A percentile compares a stretch with the other conserved stretches of the same genome.
Evolutionary conservation across 2,797 vertebrate genomes (phyloP).

Genomic region (Vespertilio murinus): DNA sequence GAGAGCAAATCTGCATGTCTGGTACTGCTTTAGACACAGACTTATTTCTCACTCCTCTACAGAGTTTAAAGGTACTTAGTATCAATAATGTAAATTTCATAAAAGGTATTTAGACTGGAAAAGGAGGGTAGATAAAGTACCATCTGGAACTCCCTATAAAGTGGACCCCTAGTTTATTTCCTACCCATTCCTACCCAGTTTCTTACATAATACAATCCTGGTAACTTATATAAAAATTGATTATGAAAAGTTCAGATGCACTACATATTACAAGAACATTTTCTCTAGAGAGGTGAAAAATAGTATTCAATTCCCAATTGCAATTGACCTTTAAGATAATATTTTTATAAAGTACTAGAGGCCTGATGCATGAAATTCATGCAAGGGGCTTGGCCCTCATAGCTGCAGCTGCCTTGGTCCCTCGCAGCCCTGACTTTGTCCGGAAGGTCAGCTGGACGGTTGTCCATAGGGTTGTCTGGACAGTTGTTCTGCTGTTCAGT

Average conservation of each 20-base stretch:
- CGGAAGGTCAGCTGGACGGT: too few relatives aligned
- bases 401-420: too few relatives aligned
- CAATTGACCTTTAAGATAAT: not conserved
- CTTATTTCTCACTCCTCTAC: not conserved
- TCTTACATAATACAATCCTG: not conserved
- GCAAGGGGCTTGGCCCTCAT: too few relatives aligned
- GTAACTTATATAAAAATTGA: not conserved
- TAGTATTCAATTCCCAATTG: not conserved
- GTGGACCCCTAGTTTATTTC: not conserved
- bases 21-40: not conserved
- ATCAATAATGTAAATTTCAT: not conserved
- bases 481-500: too few relatives aligned
- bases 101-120: not conserved
- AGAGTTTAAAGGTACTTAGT: not conserved
- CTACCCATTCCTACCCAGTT: not conserved
- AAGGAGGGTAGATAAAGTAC: not conserved
- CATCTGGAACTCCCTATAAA: not conserved
- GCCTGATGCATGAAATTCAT: too few relatives aligned
- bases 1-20: not conserved
- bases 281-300: conserved; percentile 16
- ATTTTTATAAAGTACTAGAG: too few relatives aligned
- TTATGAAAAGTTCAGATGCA: conserved; percentile 21
- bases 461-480: too few relatives aligned
- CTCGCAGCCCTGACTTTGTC: too few relatives aligned
- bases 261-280: not conserved